These are phyloP conservation scores for Petrolisthes manimaculis DNA, from an alignment of 2,888 invertebrate species.

Conservation along the genomic window DNA sequence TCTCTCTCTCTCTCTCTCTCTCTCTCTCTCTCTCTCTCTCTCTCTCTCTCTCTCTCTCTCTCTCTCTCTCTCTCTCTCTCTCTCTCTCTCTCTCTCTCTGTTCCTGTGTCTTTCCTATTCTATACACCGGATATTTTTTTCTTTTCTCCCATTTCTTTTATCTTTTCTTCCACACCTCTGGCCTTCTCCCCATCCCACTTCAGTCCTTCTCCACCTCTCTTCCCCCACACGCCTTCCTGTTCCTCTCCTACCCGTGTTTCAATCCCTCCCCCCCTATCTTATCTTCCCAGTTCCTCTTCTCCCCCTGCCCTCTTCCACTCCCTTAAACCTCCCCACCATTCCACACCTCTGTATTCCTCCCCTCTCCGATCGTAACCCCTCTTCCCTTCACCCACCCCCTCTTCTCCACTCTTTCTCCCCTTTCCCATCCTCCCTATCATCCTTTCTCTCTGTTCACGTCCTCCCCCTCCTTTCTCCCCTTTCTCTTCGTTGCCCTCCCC, in stretches of 20 bases:
- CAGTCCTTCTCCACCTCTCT: background rate
- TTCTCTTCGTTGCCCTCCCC: background rate
- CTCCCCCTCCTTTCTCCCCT: background rate
- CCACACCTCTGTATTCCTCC: background rate
- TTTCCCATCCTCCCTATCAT: background rate
- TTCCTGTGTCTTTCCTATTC: background rate
- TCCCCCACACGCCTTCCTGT: background rate
- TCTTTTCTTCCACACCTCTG: background rate
- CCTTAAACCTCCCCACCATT: background rate
- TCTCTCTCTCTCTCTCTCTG: conserved; percentile 19
- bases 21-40: background rate
- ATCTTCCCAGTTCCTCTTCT: background rate
- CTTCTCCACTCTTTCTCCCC: background rate
- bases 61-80: conserved; percentile 11
- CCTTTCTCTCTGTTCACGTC: background rate
- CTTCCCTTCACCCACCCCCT: background rate
- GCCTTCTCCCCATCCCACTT: background rate
- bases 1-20: background rate
- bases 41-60: background rate
- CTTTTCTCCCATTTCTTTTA: background rate
- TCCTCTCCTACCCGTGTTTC: background rate
- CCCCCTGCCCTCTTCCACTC: background rate
- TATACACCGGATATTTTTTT: background rate
- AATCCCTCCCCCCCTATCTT: background rate
- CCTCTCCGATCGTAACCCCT: background rate